Base-by-base conservation (phyloP, 2,113 vertebrate species). In the Sinosuthora webbiana region DNA sequence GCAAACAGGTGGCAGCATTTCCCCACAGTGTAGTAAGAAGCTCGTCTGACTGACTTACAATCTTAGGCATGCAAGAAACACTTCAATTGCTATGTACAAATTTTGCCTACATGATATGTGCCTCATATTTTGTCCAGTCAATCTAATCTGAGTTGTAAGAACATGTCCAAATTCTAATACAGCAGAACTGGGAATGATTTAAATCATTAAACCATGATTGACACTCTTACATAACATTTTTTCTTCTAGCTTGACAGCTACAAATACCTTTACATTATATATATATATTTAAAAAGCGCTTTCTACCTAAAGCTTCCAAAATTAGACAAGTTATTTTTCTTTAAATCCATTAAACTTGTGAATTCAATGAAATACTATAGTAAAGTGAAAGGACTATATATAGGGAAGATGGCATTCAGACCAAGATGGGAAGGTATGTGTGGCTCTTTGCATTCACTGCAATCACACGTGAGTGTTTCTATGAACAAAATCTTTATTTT, bases 11-110 rank as follows among this genome's bases (percentile, higher is more conserved):
- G 87, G 75, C 30, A 83, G 64, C 23, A 89, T 93, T 87, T 91
- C 93, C 95, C 91, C 56, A 89, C 4, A 30, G 95, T 47, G 69
- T 30, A 42, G 20, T 89, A 87, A 94, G 59, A 80, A 88, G 60
- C 13, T 70, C 3, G 50, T 57, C 35, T 45, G 76, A 81, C 35
- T 74, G 89, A 90, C 71, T 81, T 75, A 90, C 6, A 81, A 23
- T 18, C 50, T 67, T 13, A 67, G 76, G 80, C 73, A 96, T 0
- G 20, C 76, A 63, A 83, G 73, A 89, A 92, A 57, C 47, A 55
- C 27, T 86, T 80, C 23, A 63, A 5, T 16, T 56, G 28, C 39
- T 70, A 67, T 5, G 11, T 4, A 44, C 10, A 77, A 57, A 65
- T 19, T 88, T 45, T 5, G 0, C 16, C 42, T 71, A 70, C 21